Evolutionary conservation across 2,797 vertebrate species (phyloP).

Genomic region (Artibeus jamaicensis): DNA sequence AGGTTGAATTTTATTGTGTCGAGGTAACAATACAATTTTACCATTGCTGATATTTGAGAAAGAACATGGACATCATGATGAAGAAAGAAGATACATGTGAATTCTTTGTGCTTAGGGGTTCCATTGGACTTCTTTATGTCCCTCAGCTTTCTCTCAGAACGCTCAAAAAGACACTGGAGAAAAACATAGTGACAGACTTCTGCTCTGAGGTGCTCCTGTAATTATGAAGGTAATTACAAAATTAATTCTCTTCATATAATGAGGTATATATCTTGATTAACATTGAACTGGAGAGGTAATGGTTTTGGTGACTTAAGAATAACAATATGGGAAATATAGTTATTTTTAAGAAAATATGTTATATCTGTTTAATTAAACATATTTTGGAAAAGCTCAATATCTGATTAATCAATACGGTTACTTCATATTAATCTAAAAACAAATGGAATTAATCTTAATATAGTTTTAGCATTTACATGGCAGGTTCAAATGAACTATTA

Average conservation of each 20-base stretch:
- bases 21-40: neutral
- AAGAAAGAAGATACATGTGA: neutral
- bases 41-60: neutral
- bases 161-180: neutral
- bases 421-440: constrained; percentile 60
- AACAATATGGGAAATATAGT: neutral
- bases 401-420: constrained; percentile 73
- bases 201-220: neutral
- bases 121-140: neutral
- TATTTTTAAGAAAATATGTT: neutral
- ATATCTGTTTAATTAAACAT: constrained; percentile 61
- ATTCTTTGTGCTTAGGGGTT: neutral
- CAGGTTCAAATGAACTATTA: constrained; percentile 51
- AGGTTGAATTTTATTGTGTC: neutral
- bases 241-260: neutral
- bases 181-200: neutral
- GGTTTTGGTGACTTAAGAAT: neutral
- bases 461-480: constrained; percentile 49
- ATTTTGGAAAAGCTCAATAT: constrained; percentile 61
- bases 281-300: neutral
- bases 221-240: neutral
- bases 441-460: constrained; percentile 63
- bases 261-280: neutral
- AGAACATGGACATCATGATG: neutral
- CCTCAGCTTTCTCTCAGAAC: neutral